These are phyloP conservation scores for Neoascia interrupta DNA, from an alignment of 2,888 invertebrate genomes.

Conservation along the genomic window DNA sequence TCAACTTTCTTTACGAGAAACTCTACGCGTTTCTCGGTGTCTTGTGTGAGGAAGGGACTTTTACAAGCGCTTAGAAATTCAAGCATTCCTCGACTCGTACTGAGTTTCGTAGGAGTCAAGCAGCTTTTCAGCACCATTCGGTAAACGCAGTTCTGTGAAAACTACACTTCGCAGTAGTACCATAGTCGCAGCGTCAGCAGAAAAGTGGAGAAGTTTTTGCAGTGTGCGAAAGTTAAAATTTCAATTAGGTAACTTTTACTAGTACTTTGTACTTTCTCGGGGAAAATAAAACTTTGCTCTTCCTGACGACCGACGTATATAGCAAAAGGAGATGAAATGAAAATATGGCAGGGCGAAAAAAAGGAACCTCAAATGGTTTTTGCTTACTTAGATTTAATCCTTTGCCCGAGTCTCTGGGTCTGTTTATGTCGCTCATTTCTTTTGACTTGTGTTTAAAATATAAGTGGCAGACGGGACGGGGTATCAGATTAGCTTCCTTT, in stretches of 20 bases:
- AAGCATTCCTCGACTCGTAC: constrained; percentile 6
- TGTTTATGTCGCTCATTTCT: background rate
- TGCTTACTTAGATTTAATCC: constrained; percentile 26
- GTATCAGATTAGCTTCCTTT: constrained; percentile 11
- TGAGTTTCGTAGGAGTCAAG: no score
- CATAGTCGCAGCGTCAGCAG: background rate
- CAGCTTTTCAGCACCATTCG: no score
- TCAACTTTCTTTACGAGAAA: constrained; percentile 9
- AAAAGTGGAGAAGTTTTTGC: constrained; percentile 7
- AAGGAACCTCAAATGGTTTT: background rate
- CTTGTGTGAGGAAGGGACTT: background rate
- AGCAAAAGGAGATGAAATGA: constrained; percentile 2
- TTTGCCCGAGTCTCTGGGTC: background rate
- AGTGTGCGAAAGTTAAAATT: constrained; percentile 44
- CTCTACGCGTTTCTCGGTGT: background rate
- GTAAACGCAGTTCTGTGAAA: no score
- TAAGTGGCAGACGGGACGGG: background rate
- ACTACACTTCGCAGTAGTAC: no score
- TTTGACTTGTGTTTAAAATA: constrained; percentile 4
- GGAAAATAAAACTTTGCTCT: constrained; percentile 10
- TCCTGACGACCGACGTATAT: no score
- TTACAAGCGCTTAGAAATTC: constrained; percentile 11
- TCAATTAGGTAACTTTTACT: constrained; percentile 58
- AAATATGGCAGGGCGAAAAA: no score
- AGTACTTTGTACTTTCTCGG: constrained; percentile 13